Percentiles rank a stretch among this genome's conserved stretches.
Evolutionary conservation across 53 echinoderm and acorn worm genomes (phyloP).

Genomic region (Holothuria leucospilota): DNA sequence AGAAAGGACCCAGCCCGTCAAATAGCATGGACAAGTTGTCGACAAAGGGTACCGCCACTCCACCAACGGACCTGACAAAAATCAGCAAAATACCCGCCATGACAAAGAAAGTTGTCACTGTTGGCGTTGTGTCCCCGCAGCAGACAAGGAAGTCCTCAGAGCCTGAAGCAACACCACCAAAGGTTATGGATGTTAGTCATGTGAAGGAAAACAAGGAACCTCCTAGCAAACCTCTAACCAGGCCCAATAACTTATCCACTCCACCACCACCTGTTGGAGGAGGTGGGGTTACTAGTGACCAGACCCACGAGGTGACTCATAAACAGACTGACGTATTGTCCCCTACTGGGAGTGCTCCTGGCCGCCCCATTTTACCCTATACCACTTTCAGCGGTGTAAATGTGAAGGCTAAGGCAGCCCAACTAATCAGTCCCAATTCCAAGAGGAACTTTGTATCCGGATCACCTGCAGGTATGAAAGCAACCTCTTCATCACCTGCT

Average conservation of each 20-base stretch:
- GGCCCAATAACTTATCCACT: slow-evolving; percentile 11
- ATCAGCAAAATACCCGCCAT: slow-evolving; percentile 82
- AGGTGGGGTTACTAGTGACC: neutral
- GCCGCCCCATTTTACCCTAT: slow-evolving; percentile 41
- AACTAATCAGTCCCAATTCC: slow-evolving; percentile 58
- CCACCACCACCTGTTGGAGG: neutral
- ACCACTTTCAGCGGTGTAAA: slow-evolving; percentile 58
- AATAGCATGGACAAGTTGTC: slow-evolving; percentile 66
- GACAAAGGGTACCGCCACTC: slow-evolving; percentile 40
- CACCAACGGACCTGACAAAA: slow-evolving; percentile 65
- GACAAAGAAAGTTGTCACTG: slow-evolving; percentile 65
- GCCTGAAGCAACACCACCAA: neutral
- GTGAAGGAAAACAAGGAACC: neutral
- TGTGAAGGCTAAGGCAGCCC: slow-evolving; percentile 64
- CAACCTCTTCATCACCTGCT: slow-evolving; percentile 56
- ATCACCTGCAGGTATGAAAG: slow-evolving; percentile 17
- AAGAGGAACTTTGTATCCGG: slow-evolving; percentile 34
- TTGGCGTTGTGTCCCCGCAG: slow-evolving; percentile 74
- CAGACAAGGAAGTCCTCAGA: slow-evolving; percentile 64
- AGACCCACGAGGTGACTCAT: neutral
- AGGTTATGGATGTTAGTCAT: neutral
- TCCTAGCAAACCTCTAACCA: neutral
- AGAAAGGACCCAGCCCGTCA: slow-evolving; percentile 61
- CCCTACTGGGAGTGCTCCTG: slow-evolving; percentile 1
- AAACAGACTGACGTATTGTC: slow-evolving; percentile 37